Evolutionary conservation across 2,888 invertebrate genomes (phyloP), one percentile per base, ranked within the genome.

Genomic region (Tortricodes alternella): DNA sequence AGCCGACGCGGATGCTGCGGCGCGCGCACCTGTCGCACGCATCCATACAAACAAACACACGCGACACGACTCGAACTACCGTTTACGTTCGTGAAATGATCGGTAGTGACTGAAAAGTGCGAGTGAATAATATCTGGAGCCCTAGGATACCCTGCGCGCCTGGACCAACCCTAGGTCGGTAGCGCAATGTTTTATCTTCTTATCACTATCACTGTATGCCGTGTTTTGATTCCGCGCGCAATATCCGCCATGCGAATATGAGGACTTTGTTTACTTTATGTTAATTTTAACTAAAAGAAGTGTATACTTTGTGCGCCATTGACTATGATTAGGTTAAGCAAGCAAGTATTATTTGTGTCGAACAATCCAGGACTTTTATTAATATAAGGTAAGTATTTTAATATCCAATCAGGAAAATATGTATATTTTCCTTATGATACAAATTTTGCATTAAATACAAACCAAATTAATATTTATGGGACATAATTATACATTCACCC

Each of bases 1-100:
- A 85, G 74, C 80, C 79, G 80, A 74, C 71, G 78, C 78, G 83
- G 88, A 89, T 84, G 89, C 88, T 89, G 89, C 81, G 82, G 76
- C 78, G 74, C 65, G 69, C 86, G 79, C 85, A 86, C 88, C 80
- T 84, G 83, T 78, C 73, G 59, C 58, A 61, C 72, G 70, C 65
- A 57, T 61, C 48, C 27, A 27, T 32, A 9, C 21, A 39, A 15
- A 50, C 38, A 46, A 24, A 49, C 58, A 65, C 59, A 65, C 61
- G 44, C 61, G 52, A 52, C 61, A 62, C 71, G 64, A 66, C 63
- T 9, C 19, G 60, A 59, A 56, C 63, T 61, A 72, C 73, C 73
- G 71, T 72, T 73, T 62, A 53, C 41, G 43, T 61, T 65, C 70
- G 80, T 83, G 83, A 79, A 72, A 85, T 83, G 79, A 78, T 67